Base-by-base conservation (phyloP, 2,888 invertebrate species). In the Sericinus montela region DNA sequence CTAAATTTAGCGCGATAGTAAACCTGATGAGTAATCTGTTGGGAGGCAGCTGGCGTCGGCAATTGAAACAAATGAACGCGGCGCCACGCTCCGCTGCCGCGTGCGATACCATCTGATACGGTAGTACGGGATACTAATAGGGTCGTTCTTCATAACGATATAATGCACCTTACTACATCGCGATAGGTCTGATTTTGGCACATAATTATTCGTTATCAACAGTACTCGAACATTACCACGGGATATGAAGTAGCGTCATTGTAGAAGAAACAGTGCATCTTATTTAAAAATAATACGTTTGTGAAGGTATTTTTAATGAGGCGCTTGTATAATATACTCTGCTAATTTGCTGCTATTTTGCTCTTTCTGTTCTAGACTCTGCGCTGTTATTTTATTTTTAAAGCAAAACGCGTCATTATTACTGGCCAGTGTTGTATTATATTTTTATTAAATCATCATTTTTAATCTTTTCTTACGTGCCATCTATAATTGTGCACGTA, bases 21-120 rank as follows among this genome's bases (percentile, higher is more conserved):
- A n/a, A 16, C 41, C 34, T 37, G 58, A 55, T 62, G 62, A 65
- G 60, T 63, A 60, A 62, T 52, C 56, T 58, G 58, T 57, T 64
- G 63, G 62, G 59, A 56, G 61, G 69, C 80, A 80, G 80, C 75
- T 78, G 81, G 62, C 58, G 59, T 13, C 36, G 41, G 65, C 80
- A 83, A 84, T 84, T 84, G 83, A 77, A 62, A 72, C 72, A 75
- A 83, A 81, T 78, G 77, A 80, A 62, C 58, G 52, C 75, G 84
- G 83, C 82, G 84, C 84, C 83, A 69, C 56, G 67, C 36, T 42
- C 61, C 44, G 39, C 57, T 59, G 60, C 57, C 61, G 57, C 52
- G 32, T 37, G 37, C 42, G 41, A 41, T 47, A 47, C 30, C 42
- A 42, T 48, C 48, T 10, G 28, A 39, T 39, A 13, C 38, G 39